phyloP scores from a whole-genome alignment of 1,140 invertebrate genomes.

The Lanistes nyassanus region DNA sequence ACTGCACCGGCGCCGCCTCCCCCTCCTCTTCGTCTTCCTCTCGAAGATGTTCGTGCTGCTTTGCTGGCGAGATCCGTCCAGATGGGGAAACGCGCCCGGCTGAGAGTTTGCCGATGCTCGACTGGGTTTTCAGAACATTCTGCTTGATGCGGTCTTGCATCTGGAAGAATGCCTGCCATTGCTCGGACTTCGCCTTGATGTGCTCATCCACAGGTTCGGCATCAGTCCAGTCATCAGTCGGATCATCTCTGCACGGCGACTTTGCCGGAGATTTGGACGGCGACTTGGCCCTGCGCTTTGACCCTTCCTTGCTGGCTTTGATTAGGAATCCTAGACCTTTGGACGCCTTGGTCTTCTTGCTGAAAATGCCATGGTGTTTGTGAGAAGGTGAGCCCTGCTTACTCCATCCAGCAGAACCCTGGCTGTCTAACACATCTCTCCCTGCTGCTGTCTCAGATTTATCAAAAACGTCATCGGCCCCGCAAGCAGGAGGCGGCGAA shows the following conservation, averaged over 20 bases:
- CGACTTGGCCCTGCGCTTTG: constrained; percentile 38
- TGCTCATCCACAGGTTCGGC: constrained; percentile 48
- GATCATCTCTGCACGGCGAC: constrained; percentile 49
- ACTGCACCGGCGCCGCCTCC: background rate
- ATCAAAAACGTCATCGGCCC: constrained; percentile 40
- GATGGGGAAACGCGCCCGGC: constrained; percentile 44
- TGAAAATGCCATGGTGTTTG: constrained; percentile 17
- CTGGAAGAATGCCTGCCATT: constrained; percentile 67
- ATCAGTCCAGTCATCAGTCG: constrained; percentile 46
- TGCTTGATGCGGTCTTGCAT: constrained; percentile 66
- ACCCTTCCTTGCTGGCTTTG: constrained; percentile 31
- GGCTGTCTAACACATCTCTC: constrained; percentile 22
- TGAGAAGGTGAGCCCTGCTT: constrained; percentile 26
- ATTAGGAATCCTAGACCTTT: constrained; percentile 49
- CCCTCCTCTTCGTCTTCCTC: constrained; percentile 14
- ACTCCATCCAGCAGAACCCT: background rate
- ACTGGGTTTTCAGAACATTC: constrained; percentile 64
- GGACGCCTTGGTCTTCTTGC: constrained; percentile 39
- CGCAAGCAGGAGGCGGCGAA: constrained; percentile 40
- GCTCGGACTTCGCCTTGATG: constrained; percentile 61
- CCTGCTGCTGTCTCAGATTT: constrained; percentile 8
- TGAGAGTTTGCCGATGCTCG: constrained; percentile 60
- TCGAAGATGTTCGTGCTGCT: constrained; percentile 15
- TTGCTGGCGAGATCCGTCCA: constrained; percentile 39
- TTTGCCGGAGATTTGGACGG: constrained; percentile 48